These are phyloP conservation scores for Drosophila algonquin DNA, from an alignment of 2,888 invertebrate species.

Conservation along the genomic window DNA sequence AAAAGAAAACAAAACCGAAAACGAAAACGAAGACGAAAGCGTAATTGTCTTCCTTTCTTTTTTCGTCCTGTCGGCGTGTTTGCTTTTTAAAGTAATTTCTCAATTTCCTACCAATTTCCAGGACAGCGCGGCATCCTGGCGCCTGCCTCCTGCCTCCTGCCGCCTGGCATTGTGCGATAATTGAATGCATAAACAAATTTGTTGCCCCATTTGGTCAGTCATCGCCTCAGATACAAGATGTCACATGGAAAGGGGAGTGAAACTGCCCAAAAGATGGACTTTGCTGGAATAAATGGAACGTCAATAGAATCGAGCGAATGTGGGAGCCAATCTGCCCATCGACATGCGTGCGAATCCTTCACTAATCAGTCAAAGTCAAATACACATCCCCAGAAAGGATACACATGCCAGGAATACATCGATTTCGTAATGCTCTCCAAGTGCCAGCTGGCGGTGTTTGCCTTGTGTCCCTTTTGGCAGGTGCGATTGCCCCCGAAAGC, in stretches of 20 bases:
- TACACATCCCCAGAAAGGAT: constrained; percentile 8
- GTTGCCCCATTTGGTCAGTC: constrained; percentile 23
- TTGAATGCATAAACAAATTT: constrained; percentile 43
- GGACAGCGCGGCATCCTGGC: neutral
- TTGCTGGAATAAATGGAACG: constrained; percentile 8
- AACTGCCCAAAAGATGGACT: too few relatives aligned
- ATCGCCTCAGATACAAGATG: neutral
- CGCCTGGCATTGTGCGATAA: constrained; percentile 22
- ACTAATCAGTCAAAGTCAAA: constrained; percentile 37
- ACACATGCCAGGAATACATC: constrained; percentile 25
- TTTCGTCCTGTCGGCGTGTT: constrained; percentile 16
- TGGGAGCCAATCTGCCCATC: neutral
- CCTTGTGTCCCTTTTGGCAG: constrained; percentile 15
- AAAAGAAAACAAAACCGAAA: constrained; percentile 12
- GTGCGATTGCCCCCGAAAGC: neutral
- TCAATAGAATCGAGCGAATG: neutral
- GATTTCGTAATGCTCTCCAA: constrained; percentile 38
- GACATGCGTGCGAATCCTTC: constrained; percentile 6
- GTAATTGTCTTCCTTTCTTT: neutral
- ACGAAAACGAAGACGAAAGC: neutral
- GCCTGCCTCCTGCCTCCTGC: too few relatives aligned
- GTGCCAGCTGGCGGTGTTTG: constrained; percentile 56
- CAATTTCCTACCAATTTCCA: constrained; percentile 4
- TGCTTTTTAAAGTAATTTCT: constrained; percentile 43
- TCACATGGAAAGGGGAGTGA: neutral